phyloP scores from a whole-genome alignment of 2,888 invertebrate species.

The Erynnis tages region DNA sequence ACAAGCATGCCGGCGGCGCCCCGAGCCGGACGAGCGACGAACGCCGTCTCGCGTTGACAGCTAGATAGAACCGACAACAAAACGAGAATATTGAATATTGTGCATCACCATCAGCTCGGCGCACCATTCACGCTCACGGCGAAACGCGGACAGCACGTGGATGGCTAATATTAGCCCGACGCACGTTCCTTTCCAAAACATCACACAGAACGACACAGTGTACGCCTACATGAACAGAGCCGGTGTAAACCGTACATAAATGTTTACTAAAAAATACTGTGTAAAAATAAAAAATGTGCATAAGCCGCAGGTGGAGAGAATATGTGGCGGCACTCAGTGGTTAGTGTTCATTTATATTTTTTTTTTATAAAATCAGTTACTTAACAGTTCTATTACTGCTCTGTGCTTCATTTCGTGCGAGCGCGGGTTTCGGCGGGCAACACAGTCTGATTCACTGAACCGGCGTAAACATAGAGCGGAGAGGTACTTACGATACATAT shows the following conservation, averaged over 20 bases:
- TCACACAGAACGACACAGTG: conserved; percentile 47
- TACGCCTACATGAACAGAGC: conserved; percentile 49
- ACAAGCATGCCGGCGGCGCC: conserved; percentile 49
- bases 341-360: conserved; percentile 53
- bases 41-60: conserved; percentile 48
- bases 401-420: neutral
- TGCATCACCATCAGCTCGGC: conserved; percentile 39
- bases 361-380: conserved; percentile 34
- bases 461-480: conserved; percentile 6
- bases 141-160: conserved; percentile 72
- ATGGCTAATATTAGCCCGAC: conserved; percentile 63
- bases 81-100: conserved; percentile 46
- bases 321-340: conserved; percentile 76
- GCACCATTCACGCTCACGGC: conserved; percentile 64
- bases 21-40: conserved; percentile 36
- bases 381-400: neutral
- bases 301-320: conserved; percentile 73
- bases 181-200: conserved; percentile 45
- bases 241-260: conserved; percentile 56
- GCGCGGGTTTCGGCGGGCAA: conserved; percentile 27
- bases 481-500: neutral
- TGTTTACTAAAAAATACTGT: conserved; percentile 62
- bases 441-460: conserved; percentile 22
- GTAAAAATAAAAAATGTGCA: conserved; percentile 62
- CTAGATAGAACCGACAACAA: conserved; percentile 69